phyloP scores from a whole-genome alignment of 2,888 invertebrate genomes.

The Cryptops parisi region DNA sequence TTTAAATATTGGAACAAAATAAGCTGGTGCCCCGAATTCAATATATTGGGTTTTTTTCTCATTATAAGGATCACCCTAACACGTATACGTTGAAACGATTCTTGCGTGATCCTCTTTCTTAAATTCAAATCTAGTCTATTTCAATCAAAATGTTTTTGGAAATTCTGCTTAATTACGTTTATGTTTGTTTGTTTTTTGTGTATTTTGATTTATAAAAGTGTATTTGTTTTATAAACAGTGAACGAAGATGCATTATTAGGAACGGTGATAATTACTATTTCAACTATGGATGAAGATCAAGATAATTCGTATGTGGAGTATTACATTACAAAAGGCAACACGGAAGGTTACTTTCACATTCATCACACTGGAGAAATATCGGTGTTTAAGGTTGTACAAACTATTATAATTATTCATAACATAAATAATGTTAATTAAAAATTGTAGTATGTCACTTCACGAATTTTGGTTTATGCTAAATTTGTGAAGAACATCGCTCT shows the following conservation, averaged over 20 bases:
- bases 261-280: slow-evolving; percentile 52
- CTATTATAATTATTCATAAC: too few species aligned
- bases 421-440: too few species aligned
- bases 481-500: too few species aligned
- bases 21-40: too few species aligned
- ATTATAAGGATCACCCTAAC: too few species aligned
- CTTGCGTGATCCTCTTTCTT: not conserved
- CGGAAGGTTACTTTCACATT: slow-evolving; percentile 70
- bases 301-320: slow-evolving; percentile 42
- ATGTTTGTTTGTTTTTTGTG: too few species aligned
- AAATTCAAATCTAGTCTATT: not conserved
- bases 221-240: slow-evolving; percentile 30
- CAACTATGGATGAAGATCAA: slow-evolving; percentile 52
- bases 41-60: too few species aligned
- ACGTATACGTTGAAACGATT: too few species aligned
- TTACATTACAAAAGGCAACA: slow-evolving; percentile 73
- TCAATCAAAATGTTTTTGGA: not conserved
- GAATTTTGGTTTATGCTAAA: too few species aligned
- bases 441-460: too few species aligned
- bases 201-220: too few species aligned
- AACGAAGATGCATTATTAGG: slow-evolving; percentile 63
- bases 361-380: slow-evolving; percentile 72
- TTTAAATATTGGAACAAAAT: too few species aligned
- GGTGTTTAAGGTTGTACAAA: slow-evolving; percentile 55
- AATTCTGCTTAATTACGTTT: not conserved